Evolutionary conservation across 2,888 invertebrate species (phyloP), one percentile per base, ranked within the genome.

Genomic region (Drosophila stalkeri): DNA sequence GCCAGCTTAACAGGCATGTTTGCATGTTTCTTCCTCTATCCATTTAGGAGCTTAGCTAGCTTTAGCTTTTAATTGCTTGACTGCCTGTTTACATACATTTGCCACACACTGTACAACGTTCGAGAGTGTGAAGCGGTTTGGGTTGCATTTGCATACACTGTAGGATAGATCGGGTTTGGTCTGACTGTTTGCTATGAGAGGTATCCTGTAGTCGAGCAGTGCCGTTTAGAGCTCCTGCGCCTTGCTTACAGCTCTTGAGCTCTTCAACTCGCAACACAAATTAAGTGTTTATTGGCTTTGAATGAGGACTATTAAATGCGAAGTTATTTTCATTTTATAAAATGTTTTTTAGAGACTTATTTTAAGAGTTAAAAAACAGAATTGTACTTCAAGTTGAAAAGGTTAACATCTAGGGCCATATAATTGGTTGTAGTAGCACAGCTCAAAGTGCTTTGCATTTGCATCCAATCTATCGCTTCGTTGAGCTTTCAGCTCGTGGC

Each of bases 51-150:
- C 71, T 77, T 59, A 79, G 75, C 46, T 43, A 64, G 51, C 62
- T 80, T 75, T 61, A 77, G 77, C 76, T 67, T 72, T 72, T 80
- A 80, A 80, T 77, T 80, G 80, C 76, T 56, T 39, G 55, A 64
- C 66, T 72, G 72, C n/a, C 75, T 64, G 77, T 67, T 62, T 61
- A 55, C 31, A 75, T 56, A 80, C 70, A 74, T 61, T 70, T 77
- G 16, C 49, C 39, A 18, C 63, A 35, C 75, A 77, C 39, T 79
- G 80, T 77, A 7, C 27, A 20, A 4, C n/a, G n/a, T 37, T 16
- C 23, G 12, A 12, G 12, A 37, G 33, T 3, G 35, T 14, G 52
- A 8, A 52, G 35, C 7, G 52, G 20, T 51, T 51, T 20, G 18
- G 20, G 2, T 31, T 51, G 51, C 51, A 33, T 33, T 51, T 51